Conservation (phyloP, 92 coral and sea anemone species). For the Anthopleura xanthogrammica region DNA sequence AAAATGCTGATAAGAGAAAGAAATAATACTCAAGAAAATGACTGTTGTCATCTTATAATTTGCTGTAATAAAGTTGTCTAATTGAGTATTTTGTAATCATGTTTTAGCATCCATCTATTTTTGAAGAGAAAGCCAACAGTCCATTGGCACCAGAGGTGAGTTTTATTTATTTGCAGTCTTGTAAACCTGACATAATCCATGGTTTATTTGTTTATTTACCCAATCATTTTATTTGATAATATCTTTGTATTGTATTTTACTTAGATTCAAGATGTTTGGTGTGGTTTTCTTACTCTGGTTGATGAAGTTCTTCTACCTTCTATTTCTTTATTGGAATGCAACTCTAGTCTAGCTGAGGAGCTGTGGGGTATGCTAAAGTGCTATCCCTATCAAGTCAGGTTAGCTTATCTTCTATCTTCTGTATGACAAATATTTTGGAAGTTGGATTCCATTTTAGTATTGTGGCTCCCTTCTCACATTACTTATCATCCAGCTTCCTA, state of each 20-base stretch:
- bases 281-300: constrained; percentile 78
- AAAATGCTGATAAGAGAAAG: neutral
- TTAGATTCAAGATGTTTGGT: constrained; percentile 88
- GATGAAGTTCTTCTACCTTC: constrained; percentile 97
- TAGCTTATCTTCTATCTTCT: neutral
- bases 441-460: constrained; percentile 14
- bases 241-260: neutral
- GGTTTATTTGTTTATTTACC: neutral
- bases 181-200: too few relatives aligned
- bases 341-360: constrained; percentile 97
- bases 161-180: neutral
- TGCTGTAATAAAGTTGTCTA: neutral
- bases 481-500: constrained; percentile 63
- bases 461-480: constrained; percentile 20
- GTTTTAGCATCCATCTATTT: constrained; percentile 53
- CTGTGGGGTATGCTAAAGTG: constrained; percentile 90
- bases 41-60: neutral
- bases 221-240: neutral
- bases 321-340: constrained; percentile 86
- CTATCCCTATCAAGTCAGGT: constrained; percentile 96
- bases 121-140: constrained; percentile 55
- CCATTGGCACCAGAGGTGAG: constrained; percentile 32
- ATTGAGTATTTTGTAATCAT: neutral
- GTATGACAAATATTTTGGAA: neutral
- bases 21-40: neutral